Evolutionary conservation across 2,113 vertebrate genomes (phyloP).

Genomic region (Lagopus leucura): DNA sequence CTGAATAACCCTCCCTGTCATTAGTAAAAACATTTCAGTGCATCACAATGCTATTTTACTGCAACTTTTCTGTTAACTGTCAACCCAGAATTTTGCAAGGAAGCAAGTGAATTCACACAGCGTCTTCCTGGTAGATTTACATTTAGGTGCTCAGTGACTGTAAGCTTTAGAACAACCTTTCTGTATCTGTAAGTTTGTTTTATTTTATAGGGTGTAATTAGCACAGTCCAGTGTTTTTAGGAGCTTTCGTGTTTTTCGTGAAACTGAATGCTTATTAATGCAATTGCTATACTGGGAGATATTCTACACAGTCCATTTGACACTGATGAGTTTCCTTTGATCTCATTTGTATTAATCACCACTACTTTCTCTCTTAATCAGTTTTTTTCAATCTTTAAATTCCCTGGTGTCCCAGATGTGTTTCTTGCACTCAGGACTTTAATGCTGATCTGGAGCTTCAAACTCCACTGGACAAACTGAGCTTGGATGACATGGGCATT

Average conservation of each 20-base stretch:
- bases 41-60: neutral
- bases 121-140: neutral
- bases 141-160: accelerated
- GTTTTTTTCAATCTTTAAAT: constrained; percentile 17
- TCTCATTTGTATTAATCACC: constrained; percentile 26
- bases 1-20: neutral
- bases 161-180: neutral
- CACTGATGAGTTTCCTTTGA: constrained; percentile 9
- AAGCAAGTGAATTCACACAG: neutral
- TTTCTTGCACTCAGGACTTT: neutral
- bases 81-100: accelerated
- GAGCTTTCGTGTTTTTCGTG: neutral
- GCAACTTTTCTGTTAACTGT: neutral
- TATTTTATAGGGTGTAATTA: neutral
- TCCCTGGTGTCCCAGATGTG: neutral
- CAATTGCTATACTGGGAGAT: constrained; percentile 17
- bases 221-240: constrained; percentile 10
- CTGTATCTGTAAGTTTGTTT: neutral
- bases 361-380: neutral
- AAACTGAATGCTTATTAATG: neutral
- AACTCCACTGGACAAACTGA: neutral
- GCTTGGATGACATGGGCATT: neutral
- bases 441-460: neutral
- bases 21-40: neutral
- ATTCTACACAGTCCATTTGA: constrained; percentile 46